Percentiles rank a stretch among this genome's conserved stretches.
Evolutionary conservation across 1,140 invertebrate genomes (phyloP).

Genomic region (Drosophila nebulosa): DNA sequence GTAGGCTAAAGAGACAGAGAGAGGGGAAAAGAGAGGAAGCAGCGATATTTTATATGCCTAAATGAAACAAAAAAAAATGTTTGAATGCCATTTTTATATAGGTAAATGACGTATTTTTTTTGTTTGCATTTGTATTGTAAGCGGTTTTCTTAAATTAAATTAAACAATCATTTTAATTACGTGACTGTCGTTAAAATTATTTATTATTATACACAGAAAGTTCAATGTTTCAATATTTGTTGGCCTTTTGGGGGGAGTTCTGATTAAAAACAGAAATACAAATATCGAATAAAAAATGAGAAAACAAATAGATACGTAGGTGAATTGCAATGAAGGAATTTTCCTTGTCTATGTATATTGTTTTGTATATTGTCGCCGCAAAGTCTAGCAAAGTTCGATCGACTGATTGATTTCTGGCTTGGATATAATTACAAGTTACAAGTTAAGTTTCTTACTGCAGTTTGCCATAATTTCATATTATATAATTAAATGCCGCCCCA

Average conservation of each 20-base stretch:
- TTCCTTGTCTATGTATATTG: neutral
- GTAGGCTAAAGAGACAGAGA: neutral
- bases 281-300: constrained; percentile 2
- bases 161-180: constrained; percentile 49
- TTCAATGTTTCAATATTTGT: constrained; percentile 27
- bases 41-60: constrained; percentile 14
- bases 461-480: constrained; percentile 30
- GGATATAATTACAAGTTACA: neutral
- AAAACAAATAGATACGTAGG: neutral
- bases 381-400: neutral
- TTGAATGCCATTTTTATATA: constrained; percentile 45
- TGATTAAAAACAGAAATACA: constrained; percentile 4
- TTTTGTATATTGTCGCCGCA: neutral
- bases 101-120: constrained; percentile 9
- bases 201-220: neutral
- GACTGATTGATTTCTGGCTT: neutral
- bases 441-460: constrained; percentile 10
- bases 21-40: neutral
- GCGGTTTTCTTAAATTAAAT: constrained; percentile 34
- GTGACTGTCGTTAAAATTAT: constrained; percentile 16
- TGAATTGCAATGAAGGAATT: neutral
- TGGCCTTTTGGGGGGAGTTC: constrained; percentile 1
- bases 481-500: constrained; percentile 23
- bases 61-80: constrained; percentile 44
- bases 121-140: constrained; percentile 5